Evolutionary conservation across 2,888 invertebrate species (phyloP), one percentile per base, ranked within the genome.

Genomic region (Phytoseiulus persimilis): DNA sequence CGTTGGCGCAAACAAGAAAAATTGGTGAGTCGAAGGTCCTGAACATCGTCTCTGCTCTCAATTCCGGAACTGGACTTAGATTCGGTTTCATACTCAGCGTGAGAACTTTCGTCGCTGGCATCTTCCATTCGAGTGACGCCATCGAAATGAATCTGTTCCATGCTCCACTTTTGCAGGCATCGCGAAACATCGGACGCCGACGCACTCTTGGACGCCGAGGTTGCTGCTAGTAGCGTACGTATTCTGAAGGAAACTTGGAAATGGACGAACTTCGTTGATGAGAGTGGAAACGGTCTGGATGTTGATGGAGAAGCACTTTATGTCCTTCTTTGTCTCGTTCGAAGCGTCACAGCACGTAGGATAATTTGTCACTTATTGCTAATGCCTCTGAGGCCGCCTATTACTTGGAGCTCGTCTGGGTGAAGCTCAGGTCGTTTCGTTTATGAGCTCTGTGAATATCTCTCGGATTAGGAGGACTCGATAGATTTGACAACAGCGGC

Each of bases 1-100:
- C 83, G 94, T 95, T 0, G 94, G 95, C 91, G 95, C 95, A 92
- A 95, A 95, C 89, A 92, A 92, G 90, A 96, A 96, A 92, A 90
- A 90, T 65, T 91, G 91, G 91, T 91, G 91, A 84, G 90, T 90
- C 5, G 3, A 9, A 83, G 45, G n/a, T n/a, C n/a, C n/a, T n/a
- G n/a, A n/a, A n/a, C n/a, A n/a, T n/a, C n/a, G n/a, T n/a, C n/a
- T n/a, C n/a, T n/a, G n/a, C n/a, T n/a, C n/a, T n/a, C n/a, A n/a
- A n/a, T n/a, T n/a, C n/a, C n/a, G n/a, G n/a, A 31, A 39, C 39
- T 32, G 32, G 14, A 90, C 39, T n/a, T n/a, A n/a, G n/a, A n/a
- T n/a, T n/a, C n/a, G n/a, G n/a, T n/a, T n/a, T n/a, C n/a, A n/a
- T n/a, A n/a, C n/a, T n/a, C n/a, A n/a, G n/a, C n/a, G n/a, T n/a